Base-by-base conservation (phyloP, 2,797 vertebrate species). In the Leptoclinus maculatus region DNA sequence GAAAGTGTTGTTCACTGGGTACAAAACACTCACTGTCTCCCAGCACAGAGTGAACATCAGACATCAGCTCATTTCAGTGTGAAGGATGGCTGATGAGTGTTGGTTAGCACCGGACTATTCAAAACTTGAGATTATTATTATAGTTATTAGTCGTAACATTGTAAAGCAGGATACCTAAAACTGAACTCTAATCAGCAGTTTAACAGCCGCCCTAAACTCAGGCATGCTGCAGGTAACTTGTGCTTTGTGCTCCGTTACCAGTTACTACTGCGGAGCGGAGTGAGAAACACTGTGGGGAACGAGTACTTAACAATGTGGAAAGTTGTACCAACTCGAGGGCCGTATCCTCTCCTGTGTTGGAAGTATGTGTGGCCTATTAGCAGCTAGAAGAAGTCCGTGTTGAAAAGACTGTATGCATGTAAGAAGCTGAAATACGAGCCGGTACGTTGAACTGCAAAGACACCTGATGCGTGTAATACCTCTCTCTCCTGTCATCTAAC, bases 1-100 rank as follows among this genome's bases (percentile, higher is more conserved):
- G 32, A 64, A 13, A 54, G 45, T 64, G 81, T 83, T 53, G 63
- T 75, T 75, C 39, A 4, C 65, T 3, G 7, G 16, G 27, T 29
- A 6, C 57, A 66, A 32, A 74, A 57, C 13, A 32, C 29, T 34
- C 8, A 47, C 17, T 3, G n/a, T 64, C 53, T 29, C 7, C 17
- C 17, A 29, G 2, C 43, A 38, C 13, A 76, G 8, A 69, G 17
- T 23, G n/a, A 59, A 17, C 32, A 38, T 19, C n/a, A 32, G 39
- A 27, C 1, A 25, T 66, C 38, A 70, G n/a, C 54, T 16, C 3
- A 57, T 57, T 57, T 56, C n/a, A n/a, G 25, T 56, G 29, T 56
- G 27, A 19, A 56, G 27, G 27, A 57, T 57, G 45, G 19, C 17
- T 47, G 7, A 19, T 47, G 17, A 47, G 17, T 47, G 41, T 17